Conservation (phyloP, 2,888 invertebrate genomes). For the Eristalinus sepulchralis region DNA sequence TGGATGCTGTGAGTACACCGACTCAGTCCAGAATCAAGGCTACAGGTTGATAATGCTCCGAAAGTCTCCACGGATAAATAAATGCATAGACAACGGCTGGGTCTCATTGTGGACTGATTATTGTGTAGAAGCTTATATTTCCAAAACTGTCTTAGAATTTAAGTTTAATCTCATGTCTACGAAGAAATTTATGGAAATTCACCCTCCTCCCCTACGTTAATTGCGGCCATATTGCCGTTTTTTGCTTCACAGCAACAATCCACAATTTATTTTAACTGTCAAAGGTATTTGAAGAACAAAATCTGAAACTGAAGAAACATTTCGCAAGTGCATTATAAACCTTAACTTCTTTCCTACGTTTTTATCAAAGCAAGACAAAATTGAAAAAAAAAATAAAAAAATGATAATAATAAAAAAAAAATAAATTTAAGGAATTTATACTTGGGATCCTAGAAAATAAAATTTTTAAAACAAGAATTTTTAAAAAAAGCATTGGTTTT, state of each 20-base stretch:
- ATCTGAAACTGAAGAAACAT: slow-evolving; percentile 21
- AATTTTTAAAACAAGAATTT: slow-evolving; percentile 4
- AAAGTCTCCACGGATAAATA: slow-evolving; percentile 23
- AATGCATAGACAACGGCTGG: neutral
- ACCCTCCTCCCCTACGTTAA: neutral
- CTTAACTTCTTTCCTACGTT: slow-evolving; percentile 35
- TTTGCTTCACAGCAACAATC: slow-evolving; percentile 1
- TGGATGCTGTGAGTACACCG: slow-evolving; percentile 9
- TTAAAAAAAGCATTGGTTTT: slow-evolving; percentile 37
- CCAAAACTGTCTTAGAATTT: neutral
- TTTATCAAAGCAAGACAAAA: slow-evolving; percentile 8
- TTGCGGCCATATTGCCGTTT: neutral
- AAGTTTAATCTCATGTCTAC: neutral
- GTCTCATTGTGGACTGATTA: neutral
- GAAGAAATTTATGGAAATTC: neutral
- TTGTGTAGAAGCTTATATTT: neutral
- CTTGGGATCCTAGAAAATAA: slow-evolving; percentile 54
- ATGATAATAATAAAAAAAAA: slow-evolving; percentile 31
- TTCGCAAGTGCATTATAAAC: slow-evolving; percentile 51
- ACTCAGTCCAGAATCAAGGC: neutral
- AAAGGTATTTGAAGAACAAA: neutral
- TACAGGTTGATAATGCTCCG: neutral
- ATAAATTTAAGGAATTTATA: slow-evolving; percentile 56
- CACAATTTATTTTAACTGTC: neutral
- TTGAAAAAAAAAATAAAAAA: slow-evolving; percentile 14